phyloP scores from a whole-genome alignment of 2,113 vertebrate genomes.

The Nansenia antarctica region DNA sequence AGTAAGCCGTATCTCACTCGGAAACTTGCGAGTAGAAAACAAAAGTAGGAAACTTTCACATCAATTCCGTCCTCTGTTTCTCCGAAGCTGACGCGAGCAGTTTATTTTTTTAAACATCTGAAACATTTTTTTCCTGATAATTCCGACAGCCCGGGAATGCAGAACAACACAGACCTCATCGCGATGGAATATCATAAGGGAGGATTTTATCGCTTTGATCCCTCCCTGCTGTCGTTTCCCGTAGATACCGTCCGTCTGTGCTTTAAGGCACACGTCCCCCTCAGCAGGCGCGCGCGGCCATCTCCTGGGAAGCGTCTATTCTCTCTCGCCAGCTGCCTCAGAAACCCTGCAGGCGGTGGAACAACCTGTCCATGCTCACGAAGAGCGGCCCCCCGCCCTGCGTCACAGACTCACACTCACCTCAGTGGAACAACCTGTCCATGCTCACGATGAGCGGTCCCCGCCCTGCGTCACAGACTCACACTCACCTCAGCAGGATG shows the following conservation, averaged over 20 bases:
- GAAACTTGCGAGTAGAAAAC: too few species aligned
- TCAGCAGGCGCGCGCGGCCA: constrained; percentile 5
- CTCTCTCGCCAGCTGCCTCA: constrained; percentile 32
- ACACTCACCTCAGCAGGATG: neutral
- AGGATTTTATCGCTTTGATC: constrained; percentile 25
- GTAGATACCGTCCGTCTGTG: constrained; percentile 12
- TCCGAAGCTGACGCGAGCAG: too few species aligned
- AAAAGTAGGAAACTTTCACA: too few species aligned
- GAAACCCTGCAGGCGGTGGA: constrained; percentile 17
- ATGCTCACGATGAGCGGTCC: neutral
- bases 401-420: neutral
- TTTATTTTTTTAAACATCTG: too few species aligned
- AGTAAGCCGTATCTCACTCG: too few species aligned
- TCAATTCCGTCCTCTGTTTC: too few species aligned
- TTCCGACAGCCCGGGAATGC: too few species aligned
- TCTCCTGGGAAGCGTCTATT: constrained; percentile 23
- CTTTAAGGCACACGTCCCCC: constrained; percentile 15
- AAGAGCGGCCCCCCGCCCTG: neutral
- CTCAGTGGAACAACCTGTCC: neutral
- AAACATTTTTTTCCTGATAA: too few species aligned
- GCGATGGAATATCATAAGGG: too few species aligned
- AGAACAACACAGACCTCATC: too few species aligned
- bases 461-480: neutral
- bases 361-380: constrained; percentile 24
- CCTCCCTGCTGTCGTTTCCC: constrained; percentile 18